phyloP scores from a whole-genome alignment of 2,888 invertebrate genomes.

The Zelleria hepariella region DNA sequence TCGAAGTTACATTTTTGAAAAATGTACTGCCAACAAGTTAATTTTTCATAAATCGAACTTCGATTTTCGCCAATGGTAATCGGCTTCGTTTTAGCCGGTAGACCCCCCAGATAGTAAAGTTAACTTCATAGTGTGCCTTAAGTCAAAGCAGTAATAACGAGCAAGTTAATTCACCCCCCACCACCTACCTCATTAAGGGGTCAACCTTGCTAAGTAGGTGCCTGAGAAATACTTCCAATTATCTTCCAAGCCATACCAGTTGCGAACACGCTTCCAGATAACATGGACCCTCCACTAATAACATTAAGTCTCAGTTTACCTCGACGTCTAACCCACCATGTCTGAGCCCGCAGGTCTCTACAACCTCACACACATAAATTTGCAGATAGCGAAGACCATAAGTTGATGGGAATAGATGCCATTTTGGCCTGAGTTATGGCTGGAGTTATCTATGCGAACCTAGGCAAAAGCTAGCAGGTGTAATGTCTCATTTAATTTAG shows the following conservation, averaged over 20 bases:
- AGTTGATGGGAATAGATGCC: background rate
- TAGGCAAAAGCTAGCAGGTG: background rate
- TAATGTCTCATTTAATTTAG: background rate
- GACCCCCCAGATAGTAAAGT: too few species aligned
- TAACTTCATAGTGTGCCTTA: too few species aligned
- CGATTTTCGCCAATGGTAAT: too few species aligned
- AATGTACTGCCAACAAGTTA: too few species aligned
- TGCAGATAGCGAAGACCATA: background rate
- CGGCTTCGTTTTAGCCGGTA: too few species aligned
- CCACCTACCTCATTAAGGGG: conserved; percentile 22
- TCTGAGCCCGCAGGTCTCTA: background rate
- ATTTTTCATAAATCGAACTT: too few species aligned
- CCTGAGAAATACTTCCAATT: conserved; percentile 27
- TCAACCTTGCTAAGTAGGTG: conserved; percentile 15
- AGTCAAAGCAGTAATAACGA: conserved; percentile 17
- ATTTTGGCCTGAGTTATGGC: background rate
- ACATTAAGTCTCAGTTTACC: background rate
- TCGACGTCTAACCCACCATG: background rate
- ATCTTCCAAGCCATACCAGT: conserved; percentile 9
- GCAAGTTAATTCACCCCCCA: conserved; percentile 22
- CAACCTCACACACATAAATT: background rate
- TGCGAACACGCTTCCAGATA: background rate
- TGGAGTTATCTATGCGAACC: background rate
- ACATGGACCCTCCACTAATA: background rate
- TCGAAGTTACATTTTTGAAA: too few species aligned